Evolutionary conservation across 2,113 vertebrate genomes (phyloP).

Genomic region (Melanotaenia duboulayi): DNA sequence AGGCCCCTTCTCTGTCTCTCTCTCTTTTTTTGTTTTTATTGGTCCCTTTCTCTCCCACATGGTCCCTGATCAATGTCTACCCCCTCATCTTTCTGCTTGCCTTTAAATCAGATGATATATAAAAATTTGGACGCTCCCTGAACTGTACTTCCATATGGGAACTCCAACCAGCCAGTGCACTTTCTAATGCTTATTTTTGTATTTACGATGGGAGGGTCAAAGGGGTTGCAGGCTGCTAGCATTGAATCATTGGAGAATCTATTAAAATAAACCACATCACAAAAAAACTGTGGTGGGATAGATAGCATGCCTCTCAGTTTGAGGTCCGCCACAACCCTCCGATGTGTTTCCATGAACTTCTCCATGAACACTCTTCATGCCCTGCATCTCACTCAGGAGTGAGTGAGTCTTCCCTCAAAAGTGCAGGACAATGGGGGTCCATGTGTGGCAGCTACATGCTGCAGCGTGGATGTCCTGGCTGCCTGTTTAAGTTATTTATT

Average conservation of each 20-base stretch:
- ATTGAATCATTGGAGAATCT: constrained; percentile 51
- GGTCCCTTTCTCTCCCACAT: constrained; percentile 69
- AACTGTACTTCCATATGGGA: constrained; percentile 66
- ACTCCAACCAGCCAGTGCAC: constrained; percentile 15
- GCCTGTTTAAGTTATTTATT: constrained; percentile 78
- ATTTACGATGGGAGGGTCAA: constrained; percentile 60
- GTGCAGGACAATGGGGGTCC: constrained; percentile 34
- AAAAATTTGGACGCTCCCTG: constrained; percentile 28
- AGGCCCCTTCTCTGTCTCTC: constrained; percentile 46
- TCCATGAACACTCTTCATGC: not conserved
- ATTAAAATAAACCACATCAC: constrained; percentile 64
- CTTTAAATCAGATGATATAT: constrained; percentile 42
- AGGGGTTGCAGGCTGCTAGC: constrained; percentile 27
- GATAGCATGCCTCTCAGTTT: constrained; percentile 43
- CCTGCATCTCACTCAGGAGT: constrained; percentile 1
- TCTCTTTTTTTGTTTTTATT: constrained; percentile 32
- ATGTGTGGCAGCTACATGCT: constrained; percentile 36
- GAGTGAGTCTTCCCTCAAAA: constrained; percentile 17
- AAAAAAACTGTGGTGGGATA: constrained; percentile 49
- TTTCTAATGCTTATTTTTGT: constrained; percentile 63
- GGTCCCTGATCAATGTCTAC: constrained; percentile 71
- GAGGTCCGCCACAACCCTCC: constrained; percentile 33
- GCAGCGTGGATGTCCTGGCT: constrained; percentile 33
- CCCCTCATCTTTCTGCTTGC: constrained; percentile 36
- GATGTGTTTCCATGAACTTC: constrained; percentile 37